These are phyloP conservation scores for Taxidea taxus DNA, from an alignment of 2,113 vertebrate species.

Conservation along the genomic window DNA sequence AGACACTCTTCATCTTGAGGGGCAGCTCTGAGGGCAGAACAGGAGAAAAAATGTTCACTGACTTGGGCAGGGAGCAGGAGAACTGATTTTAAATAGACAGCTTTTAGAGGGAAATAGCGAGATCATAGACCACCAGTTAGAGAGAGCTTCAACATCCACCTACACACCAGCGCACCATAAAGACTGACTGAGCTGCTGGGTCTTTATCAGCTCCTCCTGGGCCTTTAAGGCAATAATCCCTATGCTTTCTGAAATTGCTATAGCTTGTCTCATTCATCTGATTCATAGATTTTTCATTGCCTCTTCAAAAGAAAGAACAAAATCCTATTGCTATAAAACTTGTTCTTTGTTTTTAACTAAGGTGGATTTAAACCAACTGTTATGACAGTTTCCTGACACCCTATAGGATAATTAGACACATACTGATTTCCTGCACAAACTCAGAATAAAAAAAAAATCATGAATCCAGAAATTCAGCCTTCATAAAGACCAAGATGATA, in stretches of 20 bases:
- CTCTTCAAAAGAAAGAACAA: neutral
- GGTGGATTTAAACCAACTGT: neutral
- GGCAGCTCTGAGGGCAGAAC: neutral
- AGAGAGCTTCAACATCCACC: neutral
- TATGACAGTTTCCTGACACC: neutral
- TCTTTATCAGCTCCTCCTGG: neutral
- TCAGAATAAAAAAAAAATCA: neutral
- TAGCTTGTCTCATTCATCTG: neutral
- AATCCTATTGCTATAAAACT: neutral
- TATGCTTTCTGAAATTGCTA: neutral
- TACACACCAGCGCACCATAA: neutral
- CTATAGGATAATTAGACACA: neutral
- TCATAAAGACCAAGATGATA: neutral
- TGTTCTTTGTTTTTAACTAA: constrained; percentile 42
- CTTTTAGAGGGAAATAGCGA: neutral
- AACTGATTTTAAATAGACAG: neutral
- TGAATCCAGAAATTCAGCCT: neutral
- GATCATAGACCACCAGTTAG: neutral
- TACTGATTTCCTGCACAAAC: neutral
- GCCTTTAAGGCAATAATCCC: neutral
- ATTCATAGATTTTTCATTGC: neutral
- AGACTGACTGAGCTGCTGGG: neutral
- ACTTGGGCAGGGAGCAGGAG: neutral
- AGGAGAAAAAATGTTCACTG: neutral
- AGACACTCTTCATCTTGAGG: neutral